Base-by-base conservation (phyloP, 2,797 vertebrate species). In the Scomberomorus guttatus region DNA sequence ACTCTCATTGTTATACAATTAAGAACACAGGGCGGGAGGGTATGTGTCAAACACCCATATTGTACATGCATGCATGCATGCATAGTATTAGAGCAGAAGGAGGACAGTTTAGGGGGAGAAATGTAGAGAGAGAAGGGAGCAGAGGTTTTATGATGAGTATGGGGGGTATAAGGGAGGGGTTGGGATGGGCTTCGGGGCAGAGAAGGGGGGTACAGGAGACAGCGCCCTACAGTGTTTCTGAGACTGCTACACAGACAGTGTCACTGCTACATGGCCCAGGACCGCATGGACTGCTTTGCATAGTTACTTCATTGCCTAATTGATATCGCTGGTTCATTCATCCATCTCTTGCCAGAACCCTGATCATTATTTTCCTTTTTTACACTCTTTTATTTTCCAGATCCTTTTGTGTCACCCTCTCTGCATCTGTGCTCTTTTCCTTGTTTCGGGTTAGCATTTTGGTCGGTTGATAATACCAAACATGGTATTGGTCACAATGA, bases 1-100 rank as follows among this genome's bases (percentile, higher is more conserved):
- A 20, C 18, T 59, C 8, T 44, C 34, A 59, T 37, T 48, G 42
- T 50, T 13, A 50, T 70, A 13, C 42, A 70, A 50, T 59, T 71
- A 71, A 50, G 29, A 52, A 25, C 44, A 29, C 3, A 3, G 6
- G 15, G 27, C 13, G 39, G 37, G 37, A n/a, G 58, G n/a, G 51
- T 37, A 37, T 37, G 8, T 3, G 14, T 37, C 34, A 67, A 27
- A 13, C 51, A 68, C 54, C 58, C 44, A 70, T 11, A 6, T 15
- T 44, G 20, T 32, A 66, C 32, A 54, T 67, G 37, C 32, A 39
- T 24, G n/a, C 32, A 52, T n/a, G n/a, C n/a, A n/a, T 6, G 50
- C 32, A 54, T 13, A 18, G 50, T 18, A 66, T 24, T 39, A 29
- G 42, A 32, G 12, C 34, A 25, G 17, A 68, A 27, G 3, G 65